phyloP scores from a whole-genome alignment of 2,113 vertebrate genomes.

The Chaetodon auriga region DNA sequence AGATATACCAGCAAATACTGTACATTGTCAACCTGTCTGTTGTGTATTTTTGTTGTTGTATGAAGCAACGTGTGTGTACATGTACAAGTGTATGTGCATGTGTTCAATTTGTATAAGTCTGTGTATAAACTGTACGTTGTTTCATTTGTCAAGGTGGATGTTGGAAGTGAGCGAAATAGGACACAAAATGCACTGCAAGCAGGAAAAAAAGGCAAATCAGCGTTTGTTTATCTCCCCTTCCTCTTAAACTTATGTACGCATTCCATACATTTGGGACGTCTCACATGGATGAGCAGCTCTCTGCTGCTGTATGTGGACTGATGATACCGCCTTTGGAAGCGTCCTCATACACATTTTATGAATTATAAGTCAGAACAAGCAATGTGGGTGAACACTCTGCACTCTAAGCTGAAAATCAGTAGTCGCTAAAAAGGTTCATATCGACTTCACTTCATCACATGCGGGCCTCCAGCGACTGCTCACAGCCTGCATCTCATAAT shows the following conservation, averaged over 20 bases:
- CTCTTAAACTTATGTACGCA: conserved; percentile 32
- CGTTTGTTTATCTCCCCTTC: conserved; percentile 56
- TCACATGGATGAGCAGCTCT: conserved; percentile 56
- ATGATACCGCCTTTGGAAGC: conserved; percentile 23
- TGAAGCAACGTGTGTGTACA: not conserved
- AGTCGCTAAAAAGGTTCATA: not conserved
- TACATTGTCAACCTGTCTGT: too few species aligned
- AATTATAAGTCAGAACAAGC: conserved; percentile 48
- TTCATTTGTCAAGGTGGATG: conserved; percentile 20
- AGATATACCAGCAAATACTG: not conserved
- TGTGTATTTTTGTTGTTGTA: not conserved
- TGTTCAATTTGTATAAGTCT: not conserved
- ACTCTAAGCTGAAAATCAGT: conserved; percentile 24
- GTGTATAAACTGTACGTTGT: not conserved
- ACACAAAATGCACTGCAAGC: conserved; percentile 17
- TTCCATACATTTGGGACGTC: conserved; percentile 43
- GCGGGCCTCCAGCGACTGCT: not conserved
- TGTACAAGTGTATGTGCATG: not conserved
- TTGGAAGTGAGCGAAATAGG: not conserved
- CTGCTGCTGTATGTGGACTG: conserved; percentile 38
- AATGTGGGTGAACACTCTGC: conserved; percentile 18
- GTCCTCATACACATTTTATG: conserved; percentile 50
- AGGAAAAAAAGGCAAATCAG: conserved; percentile 30
- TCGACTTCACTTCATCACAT: not conserved
- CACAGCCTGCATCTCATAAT: not conserved